Evolutionary conservation across 2,113 vertebrate species (phyloP).

Genomic region (Actenoides hombroni): DNA sequence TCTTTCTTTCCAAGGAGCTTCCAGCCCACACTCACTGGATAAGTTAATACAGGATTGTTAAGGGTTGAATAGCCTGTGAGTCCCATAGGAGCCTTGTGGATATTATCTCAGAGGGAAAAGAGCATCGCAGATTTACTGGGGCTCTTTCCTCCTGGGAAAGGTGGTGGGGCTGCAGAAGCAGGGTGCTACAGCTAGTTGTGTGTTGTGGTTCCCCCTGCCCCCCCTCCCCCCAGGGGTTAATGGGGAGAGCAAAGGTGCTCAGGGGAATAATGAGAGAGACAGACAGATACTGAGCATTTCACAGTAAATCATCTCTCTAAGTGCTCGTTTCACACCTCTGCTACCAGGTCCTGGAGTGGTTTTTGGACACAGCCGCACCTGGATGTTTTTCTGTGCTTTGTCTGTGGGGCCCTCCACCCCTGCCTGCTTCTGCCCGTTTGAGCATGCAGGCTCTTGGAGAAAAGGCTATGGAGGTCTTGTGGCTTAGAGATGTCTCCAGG

Average conservation of each 20-base stretch:
- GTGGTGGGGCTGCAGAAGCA: neutral
- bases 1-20: neutral
- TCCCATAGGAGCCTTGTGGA: neutral
- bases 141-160: neutral
- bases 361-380: neutral
- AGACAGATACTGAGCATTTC: neutral
- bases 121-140: accelerated
- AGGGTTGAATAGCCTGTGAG: neutral
- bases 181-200: neutral
- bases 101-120: neutral
- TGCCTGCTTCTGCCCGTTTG: neutral
- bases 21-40: neutral
- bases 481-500: neutral
- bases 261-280: neutral
- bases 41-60: neutral
- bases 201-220: too few species aligned
- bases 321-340: neutral
- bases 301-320: neutral
- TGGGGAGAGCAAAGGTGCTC: neutral
- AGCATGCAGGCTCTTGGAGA: accelerated
- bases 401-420: neutral
- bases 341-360: neutral
- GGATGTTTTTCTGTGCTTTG: neutral
- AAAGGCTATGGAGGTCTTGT: neutral
- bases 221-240: neutral